Evolutionary conservation across 92 coral and sea anemone species (phyloP).

Genomic region (Actinostola sp.): DNA sequence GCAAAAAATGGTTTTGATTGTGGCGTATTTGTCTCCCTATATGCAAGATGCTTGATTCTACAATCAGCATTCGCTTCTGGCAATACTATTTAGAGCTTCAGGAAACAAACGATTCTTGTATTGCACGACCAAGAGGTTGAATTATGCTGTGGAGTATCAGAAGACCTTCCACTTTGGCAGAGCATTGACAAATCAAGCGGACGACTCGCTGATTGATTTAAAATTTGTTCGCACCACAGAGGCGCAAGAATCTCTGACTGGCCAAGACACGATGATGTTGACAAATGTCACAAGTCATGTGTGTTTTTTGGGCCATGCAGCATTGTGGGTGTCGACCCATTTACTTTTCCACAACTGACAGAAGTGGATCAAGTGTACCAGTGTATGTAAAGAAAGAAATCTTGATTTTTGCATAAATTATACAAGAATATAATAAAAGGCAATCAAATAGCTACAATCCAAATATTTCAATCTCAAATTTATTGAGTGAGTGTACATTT

Average conservation of each 20-base stretch:
- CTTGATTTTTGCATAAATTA: no score
- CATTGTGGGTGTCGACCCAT: constrained; percentile 53
- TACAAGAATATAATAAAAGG: no score
- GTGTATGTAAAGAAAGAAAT: no score
- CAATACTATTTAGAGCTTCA: constrained; percentile 28
- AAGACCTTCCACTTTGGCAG: constrained; percentile 53
- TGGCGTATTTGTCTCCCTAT: constrained; percentile 57
- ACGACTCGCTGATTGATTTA: constrained; percentile 9
- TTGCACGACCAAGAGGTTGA: constrained; percentile 34
- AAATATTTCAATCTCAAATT: no score
- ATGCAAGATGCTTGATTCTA: constrained; percentile 47
- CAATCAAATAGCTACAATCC: no score
- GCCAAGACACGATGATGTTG: constrained; percentile 45
- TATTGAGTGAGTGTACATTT: no score
- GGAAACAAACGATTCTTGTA: constrained; percentile 45
- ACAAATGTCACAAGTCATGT: constrained; percentile 25
- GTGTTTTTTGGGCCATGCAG: constrained; percentile 61
- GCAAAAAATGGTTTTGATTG: constrained; percentile 51
- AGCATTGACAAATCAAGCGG: constrained; percentile 18
- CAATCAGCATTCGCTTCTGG: constrained; percentile 36
- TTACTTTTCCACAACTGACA: constrained; percentile 44
- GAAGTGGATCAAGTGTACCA: constrained; percentile 57
- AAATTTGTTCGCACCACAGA: constrained; percentile 52
- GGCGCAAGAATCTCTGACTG: constrained; percentile 42
- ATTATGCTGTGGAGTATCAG: constrained; percentile 54